Percentiles rank a stretch among this genome's conserved stretches.
phyloP scores from a whole-genome alignment of 2,888 invertebrate genomes.

The Galeruca laticollis region DNA sequence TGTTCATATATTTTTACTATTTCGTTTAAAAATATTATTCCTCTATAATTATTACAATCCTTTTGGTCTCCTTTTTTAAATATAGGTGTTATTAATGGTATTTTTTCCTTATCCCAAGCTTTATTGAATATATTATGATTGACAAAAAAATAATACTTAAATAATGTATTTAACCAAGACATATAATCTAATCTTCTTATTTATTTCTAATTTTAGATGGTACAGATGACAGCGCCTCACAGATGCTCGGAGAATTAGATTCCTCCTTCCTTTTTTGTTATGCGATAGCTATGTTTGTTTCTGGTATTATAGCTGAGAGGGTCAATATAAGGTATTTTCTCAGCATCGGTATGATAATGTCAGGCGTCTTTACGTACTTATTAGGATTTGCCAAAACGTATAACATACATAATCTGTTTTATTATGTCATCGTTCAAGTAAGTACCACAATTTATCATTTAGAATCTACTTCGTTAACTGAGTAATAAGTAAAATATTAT shows the following conservation, averaged over 20 bases:
- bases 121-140: too few species aligned
- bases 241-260: slow-evolving; percentile 87
- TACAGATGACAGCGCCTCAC: slow-evolving; percentile 78
- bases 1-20: too few species aligned
- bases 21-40: too few species aligned
- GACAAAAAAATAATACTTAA: too few species aligned
- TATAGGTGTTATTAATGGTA: too few species aligned
- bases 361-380: slow-evolving; percentile 87
- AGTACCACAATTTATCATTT: slow-evolving; percentile 10
- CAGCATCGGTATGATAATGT: slow-evolving; percentile 89
- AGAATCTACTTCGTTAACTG: too few species aligned
- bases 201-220: slow-evolving; percentile 69
- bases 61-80: too few species aligned
- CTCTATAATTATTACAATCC: too few species aligned
- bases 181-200: too few species aligned
- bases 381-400: slow-evolving; percentile 89
- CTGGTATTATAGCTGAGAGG: slow-evolving; percentile 92
- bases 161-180: too few species aligned
- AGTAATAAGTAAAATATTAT: too few species aligned
- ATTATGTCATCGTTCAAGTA: slow-evolving; percentile 88
- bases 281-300: slow-evolving; percentile 91
- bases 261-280: slow-evolving; percentile 93
- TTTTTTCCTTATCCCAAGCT: too few species aligned
- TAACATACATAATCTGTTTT: slow-evolving; percentile 83
- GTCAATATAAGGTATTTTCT: slow-evolving; percentile 92